Percentiles rank a stretch among this genome's conserved stretches.
Conservation (phyloP, 2,113 vertebrate genomes). For the Grammomys dolichurus region DNA sequence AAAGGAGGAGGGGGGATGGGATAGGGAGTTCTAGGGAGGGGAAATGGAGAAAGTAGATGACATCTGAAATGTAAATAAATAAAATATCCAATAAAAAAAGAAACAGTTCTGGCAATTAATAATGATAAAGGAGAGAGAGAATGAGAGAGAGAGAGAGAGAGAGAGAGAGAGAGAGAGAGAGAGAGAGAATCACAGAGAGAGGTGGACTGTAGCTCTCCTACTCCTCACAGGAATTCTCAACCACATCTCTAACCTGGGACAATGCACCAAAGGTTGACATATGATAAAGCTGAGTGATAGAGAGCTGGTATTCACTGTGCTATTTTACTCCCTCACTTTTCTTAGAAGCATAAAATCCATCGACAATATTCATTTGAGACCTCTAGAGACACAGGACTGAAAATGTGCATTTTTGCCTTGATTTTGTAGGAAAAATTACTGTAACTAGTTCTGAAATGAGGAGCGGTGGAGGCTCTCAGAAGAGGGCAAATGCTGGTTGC, state of each 20-base stretch:
- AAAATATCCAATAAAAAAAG: too few species aligned
- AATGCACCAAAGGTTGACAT: background rate
- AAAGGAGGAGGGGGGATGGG: too few species aligned
- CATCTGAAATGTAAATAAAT: too few species aligned
- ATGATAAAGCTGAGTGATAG: background rate
- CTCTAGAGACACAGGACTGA: slow-evolving; percentile 1
- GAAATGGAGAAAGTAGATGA: too few species aligned
- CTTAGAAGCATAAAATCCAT: background rate
- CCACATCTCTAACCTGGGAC: background rate
- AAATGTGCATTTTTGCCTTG: slow-evolving; percentile 30
- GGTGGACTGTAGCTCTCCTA: background rate
- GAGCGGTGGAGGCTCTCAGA: background rate
- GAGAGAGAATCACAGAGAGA: background rate
- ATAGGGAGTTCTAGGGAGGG: too few species aligned
- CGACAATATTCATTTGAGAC: background rate
- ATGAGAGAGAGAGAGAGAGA: background rate
- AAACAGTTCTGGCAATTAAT: background rate
- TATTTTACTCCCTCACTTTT: background rate
- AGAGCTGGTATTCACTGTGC: background rate
- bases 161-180: background rate
- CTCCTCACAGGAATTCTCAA: background rate
- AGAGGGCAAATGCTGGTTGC: background rate
- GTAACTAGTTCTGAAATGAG: background rate
- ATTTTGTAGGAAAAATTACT: background rate
- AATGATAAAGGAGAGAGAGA: background rate